Percentiles rank a stretch among this genome's conserved stretches.
Evolutionary conservation across 92 coral and sea anemone genomes (phyloP).

Genomic region (Epizoanthus rinbou): DNA sequence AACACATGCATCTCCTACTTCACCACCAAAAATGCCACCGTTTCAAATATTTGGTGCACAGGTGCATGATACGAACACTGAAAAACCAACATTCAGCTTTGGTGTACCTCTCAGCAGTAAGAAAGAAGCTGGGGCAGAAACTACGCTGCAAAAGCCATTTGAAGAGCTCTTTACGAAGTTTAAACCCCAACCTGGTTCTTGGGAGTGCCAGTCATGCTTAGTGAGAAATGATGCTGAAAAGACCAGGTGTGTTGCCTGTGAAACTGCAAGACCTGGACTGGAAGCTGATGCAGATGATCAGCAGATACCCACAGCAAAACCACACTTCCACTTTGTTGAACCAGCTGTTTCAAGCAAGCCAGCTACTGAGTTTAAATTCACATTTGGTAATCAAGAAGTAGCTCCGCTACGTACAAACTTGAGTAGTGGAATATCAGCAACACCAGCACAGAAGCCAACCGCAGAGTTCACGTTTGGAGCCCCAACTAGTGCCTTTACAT

Average conservation of each 20-base stretch:
- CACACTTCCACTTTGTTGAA: slow-evolving; percentile 22
- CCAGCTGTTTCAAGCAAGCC: neutral
- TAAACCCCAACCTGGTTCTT: slow-evolving; percentile 58
- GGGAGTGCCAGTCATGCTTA: slow-evolving; percentile 70
- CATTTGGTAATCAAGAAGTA: slow-evolving; percentile 9
- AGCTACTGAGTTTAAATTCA: slow-evolving; percentile 5
- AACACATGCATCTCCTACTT: neutral
- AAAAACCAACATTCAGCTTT: slow-evolving; percentile 28
- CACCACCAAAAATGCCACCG: slow-evolving; percentile 1
- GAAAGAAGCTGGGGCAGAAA: neutral
- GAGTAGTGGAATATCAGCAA: no score
- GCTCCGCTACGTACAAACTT: neutral
- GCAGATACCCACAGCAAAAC: neutral
- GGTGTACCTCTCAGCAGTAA: neutral
- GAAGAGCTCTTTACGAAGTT: slow-evolving; percentile 32
- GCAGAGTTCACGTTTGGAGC: slow-evolving; percentile 26
- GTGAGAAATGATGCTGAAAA: slow-evolving; percentile 51
- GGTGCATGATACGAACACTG: neutral
- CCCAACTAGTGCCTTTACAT: neutral
- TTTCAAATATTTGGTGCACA: neutral
- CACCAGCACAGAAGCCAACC: slow-evolving; percentile 4
- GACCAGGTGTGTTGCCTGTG: slow-evolving; percentile 64
- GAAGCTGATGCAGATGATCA: slow-evolving; percentile 1
- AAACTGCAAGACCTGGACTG: slow-evolving; percentile 50
- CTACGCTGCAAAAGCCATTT: neutral